A percentile compares a stretch with the other conserved stretches of the same genome.
Evolutionary conservation across 2,113 vertebrate species (phyloP).

Genomic region (Acanthisitta chloris): DNA sequence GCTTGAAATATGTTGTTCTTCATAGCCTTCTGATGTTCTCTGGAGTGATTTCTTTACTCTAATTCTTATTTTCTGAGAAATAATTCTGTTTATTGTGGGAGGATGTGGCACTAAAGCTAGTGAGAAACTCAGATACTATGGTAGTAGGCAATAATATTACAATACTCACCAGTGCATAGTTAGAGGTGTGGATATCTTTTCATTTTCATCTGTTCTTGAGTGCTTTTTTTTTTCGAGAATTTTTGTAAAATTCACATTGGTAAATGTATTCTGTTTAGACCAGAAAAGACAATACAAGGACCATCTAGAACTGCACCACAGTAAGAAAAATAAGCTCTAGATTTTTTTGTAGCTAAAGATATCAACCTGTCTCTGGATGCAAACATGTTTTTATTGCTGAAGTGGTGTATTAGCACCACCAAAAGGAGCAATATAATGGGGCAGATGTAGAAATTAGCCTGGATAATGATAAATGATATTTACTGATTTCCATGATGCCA

Average conservation of each 20-base stretch:
- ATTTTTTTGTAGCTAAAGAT: neutral
- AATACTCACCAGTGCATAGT: neutral
- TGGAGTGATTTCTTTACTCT: neutral
- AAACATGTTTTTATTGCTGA: neutral
- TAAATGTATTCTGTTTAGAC: neutral
- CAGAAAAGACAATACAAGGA: neutral
- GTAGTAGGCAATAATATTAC: neutral
- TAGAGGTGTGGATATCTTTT: neutral
- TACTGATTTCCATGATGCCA: neutral
- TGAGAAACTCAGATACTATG: neutral
- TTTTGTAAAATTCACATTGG: neutral
- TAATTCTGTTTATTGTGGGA: neutral
- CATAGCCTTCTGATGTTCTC: neutral
- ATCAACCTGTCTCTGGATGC: neutral
- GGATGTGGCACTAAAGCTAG: neutral
- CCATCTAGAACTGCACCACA: neutral
- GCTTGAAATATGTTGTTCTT: neutral
- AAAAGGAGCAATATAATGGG: neutral
- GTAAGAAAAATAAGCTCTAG: neutral
- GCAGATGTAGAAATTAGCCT: neutral
- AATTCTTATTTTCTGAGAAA: neutral
- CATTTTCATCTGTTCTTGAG: neutral
- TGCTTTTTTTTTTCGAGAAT: too few species aligned
- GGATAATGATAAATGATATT: neutral
- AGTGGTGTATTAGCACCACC: neutral